Percentiles rank a stretch among this genome's conserved stretches.
These are phyloP conservation scores for Intellagama lesueurii DNA, from an alignment of 2,797 vertebrate species.

Conservation along the genomic window DNA sequence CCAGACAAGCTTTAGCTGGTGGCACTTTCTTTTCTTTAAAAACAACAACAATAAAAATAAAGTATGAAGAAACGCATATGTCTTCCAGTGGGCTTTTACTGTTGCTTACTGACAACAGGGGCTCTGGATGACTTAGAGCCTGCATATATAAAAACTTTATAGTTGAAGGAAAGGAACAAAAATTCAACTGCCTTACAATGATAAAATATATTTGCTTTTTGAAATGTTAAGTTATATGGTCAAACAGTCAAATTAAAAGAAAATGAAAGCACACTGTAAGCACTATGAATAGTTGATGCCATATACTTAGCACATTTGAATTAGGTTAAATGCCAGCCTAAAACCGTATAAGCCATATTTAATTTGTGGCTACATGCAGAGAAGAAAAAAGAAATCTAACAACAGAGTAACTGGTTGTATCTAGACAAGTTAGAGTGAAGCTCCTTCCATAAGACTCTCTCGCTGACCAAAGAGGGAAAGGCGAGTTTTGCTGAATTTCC, in stretches of 20 bases:
- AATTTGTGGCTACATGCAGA: constrained; percentile 56
- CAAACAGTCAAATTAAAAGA: constrained; percentile 43
- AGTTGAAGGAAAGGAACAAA: neutral
- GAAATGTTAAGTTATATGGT: constrained; percentile 29
- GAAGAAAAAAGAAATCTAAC: constrained; percentile 46
- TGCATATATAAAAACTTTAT: neutral
- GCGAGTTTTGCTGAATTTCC: neutral
- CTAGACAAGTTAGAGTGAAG: neutral
- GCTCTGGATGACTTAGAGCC: neutral
- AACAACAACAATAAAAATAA: neutral
- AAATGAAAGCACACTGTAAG: constrained; percentile 35
- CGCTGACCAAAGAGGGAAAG: neutral
- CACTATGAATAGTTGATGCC: neutral
- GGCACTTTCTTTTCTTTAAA: neutral
- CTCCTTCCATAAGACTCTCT: neutral
- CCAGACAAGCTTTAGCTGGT: neutral
- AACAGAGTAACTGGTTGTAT: constrained; percentile 14
- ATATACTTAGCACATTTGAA: constrained; percentile 51
- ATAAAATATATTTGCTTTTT: constrained; percentile 42
- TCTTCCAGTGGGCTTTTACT: neutral
- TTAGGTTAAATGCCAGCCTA: constrained; percentile 59
- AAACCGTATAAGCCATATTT: constrained; percentile 54
- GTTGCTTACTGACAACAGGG: neutral
- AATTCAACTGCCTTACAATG: rapidly evolving
- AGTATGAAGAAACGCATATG: neutral